These are phyloP conservation scores for Acleris cristana DNA, from an alignment of 2,888 invertebrate species.

Conservation along the genomic window DNA sequence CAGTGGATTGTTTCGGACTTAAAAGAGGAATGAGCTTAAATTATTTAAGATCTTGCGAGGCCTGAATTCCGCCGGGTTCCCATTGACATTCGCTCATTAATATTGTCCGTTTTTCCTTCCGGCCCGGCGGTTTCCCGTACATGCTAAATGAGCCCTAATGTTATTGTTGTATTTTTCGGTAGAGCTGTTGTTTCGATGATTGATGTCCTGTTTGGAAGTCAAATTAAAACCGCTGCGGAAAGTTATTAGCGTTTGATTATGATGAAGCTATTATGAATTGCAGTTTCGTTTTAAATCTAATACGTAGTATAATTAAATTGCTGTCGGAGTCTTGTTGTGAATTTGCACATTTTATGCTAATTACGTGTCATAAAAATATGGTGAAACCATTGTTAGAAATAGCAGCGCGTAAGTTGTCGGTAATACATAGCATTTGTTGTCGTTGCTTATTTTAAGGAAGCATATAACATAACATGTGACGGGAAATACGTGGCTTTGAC, in stretches of 20 bases:
- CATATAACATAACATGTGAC: no score
- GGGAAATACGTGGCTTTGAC: no score
- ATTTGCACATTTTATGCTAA: background rate
- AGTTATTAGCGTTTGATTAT: conserved; percentile 30
- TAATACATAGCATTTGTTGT: no score
- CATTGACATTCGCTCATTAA: conserved; percentile 35
- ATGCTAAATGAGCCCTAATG: conserved; percentile 29
- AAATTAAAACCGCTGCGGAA: conserved; percentile 24
- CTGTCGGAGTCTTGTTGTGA: background rate
- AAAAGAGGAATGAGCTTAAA: conserved; percentile 13
- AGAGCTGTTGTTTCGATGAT: conserved; percentile 30
- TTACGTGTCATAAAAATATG: no score
- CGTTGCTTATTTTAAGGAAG: no score
- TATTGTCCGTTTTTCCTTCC: conserved; percentile 26
- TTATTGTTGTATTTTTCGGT: conserved; percentile 36
- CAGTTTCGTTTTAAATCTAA: conserved; percentile 7
- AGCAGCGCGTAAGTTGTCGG: no score
- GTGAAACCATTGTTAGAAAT: no score
- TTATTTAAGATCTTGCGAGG: conserved; percentile 19
- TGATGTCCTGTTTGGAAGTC: conserved; percentile 34
- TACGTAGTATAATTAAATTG: conserved; percentile 22
- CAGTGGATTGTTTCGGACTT: background rate
- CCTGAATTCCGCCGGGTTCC: conserved; percentile 11
- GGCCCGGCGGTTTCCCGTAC: conserved; percentile 18
- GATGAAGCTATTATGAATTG: conserved; percentile 31